Evolutionary conservation across 2,797 vertebrate genomes (phyloP), one percentile per base, ranked within the genome.

Genomic region (Staurois parvus): DNA sequence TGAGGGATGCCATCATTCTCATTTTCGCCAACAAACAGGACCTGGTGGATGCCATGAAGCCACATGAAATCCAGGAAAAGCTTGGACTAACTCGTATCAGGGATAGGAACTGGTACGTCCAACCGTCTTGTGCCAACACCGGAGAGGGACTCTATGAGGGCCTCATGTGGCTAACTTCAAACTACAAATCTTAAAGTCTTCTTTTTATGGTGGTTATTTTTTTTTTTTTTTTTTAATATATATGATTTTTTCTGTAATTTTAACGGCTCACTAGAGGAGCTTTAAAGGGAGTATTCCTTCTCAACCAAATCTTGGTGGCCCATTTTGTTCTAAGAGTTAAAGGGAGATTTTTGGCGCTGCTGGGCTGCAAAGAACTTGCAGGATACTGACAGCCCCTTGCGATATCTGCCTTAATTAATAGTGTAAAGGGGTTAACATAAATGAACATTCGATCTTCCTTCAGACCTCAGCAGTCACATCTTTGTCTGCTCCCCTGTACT

Each of bases 11-110:
- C 85, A 90, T 90, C 72, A 90, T 90, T 40, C 86, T 90, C 19
- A 88, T 91, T 67, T 91, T 91, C 72, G 90, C 90, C 83, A 91
- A 91, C 79, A 91, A 91, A 77, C 90, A 91, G 86, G 90, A 91
- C 84, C 89, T 91, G 37, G 88, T 89, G 4, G 90, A 91, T 1
- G 90, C 90, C 73, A 90, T 90, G 90, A 90, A 89, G 26, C 90
- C 90, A 11, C 90, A 90, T 6, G 90, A 90, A 76, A 89, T 91
- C 86, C 90, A 91, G 81, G 90, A 91, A 85, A 91, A 91, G 80
- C 81, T 91, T 45, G 90, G 90, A 9, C 83, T 91, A 64, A 91
- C 90, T 0, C 86, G 90, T 15, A 89, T 91, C 66, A 88, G 90
- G 59, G 90, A 91, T 85, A 88, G 90, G 59, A 91, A 91, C 84